Evolutionary conservation across 2,888 invertebrate genomes (phyloP).

Genomic region (Orthosia gothica): DNA sequence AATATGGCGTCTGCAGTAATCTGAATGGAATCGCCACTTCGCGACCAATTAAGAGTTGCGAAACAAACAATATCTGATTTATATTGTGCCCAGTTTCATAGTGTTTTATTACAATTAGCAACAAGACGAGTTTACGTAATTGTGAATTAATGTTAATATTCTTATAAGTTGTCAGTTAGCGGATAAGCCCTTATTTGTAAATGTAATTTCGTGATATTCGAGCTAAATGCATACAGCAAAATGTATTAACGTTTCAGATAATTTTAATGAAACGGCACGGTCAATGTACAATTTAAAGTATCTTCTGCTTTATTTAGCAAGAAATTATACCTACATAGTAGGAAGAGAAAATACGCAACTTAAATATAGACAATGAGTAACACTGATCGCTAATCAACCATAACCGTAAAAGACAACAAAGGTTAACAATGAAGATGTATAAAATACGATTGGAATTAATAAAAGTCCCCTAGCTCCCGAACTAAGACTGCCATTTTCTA

Average conservation of each 20-base stretch:
- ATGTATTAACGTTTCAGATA: neutral
- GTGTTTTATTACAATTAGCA: slow-evolving; percentile 74
- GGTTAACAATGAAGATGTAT: neutral
- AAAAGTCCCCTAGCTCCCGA: slow-evolving; percentile 2
- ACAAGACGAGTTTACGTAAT: slow-evolving; percentile 69
- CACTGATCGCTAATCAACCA: slow-evolving; percentile 3
- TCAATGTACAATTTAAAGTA: neutral
- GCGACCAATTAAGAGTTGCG: slow-evolving; percentile 77
- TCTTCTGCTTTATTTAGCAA: neutral
- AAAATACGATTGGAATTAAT: neutral
- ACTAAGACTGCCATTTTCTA: slow-evolving; percentile 18
- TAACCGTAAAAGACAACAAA: slow-evolving; percentile 5
- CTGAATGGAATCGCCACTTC: slow-evolving; percentile 69
- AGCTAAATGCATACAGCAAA: neutral
- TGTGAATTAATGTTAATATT: slow-evolving; percentile 68
- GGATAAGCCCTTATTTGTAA: slow-evolving; percentile 51
- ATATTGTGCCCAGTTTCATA: slow-evolving; percentile 75
- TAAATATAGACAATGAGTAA: slow-evolving; percentile 4
- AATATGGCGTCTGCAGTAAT: slow-evolving; percentile 73
- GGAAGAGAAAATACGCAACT: neutral
- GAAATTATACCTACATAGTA: neutral
- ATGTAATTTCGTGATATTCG: slow-evolving; percentile 14
- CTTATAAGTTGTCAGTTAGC: slow-evolving; percentile 48
- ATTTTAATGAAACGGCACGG: neutral
- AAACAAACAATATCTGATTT: slow-evolving; percentile 79